phyloP scores from a whole-genome alignment of 2,797 vertebrate species.

The Geotrypetes seraphini region DNA sequence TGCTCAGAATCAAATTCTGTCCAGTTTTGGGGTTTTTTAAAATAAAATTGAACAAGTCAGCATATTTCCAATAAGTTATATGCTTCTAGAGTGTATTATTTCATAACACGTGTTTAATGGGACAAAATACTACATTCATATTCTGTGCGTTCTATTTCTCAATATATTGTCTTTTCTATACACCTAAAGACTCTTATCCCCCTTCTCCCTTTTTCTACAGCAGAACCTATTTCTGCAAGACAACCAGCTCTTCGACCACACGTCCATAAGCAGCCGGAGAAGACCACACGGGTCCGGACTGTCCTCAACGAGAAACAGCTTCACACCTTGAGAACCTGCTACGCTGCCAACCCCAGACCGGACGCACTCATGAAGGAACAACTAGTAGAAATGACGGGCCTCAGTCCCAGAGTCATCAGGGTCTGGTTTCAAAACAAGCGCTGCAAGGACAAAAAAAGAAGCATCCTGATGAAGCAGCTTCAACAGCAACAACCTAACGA shows the following conservation, averaged over 20 bases:
- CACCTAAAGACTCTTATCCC: not conserved
- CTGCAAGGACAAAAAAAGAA: conserved; percentile 89
- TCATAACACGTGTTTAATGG: too few relatives aligned
- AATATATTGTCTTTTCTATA: too few relatives aligned
- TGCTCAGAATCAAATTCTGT: too few relatives aligned
- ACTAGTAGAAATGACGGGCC: conserved; percentile 87
- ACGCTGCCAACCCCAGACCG: conserved; percentile 86
- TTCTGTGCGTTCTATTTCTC: too few relatives aligned
- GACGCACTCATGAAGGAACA: conserved; percentile 93
- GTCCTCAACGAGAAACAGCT: conserved; percentile 91
- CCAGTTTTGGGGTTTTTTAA: too few relatives aligned
- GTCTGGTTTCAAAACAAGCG: conserved; percentile 95
- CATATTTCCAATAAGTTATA: too few relatives aligned
- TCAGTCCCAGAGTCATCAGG: conserved; percentile 83
- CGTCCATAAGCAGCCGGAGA: conserved; percentile 87
- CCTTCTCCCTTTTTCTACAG: conserved; percentile 46
- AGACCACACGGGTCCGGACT: conserved; percentile 84
- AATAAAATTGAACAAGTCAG: too few relatives aligned
- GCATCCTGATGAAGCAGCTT: conserved; percentile 86
- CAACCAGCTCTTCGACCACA: conserved; percentile 82
- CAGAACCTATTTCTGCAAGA: conserved; percentile 84
- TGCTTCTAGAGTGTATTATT: too few relatives aligned
- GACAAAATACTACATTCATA: too few relatives aligned
- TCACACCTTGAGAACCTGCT: conserved; percentile 88
- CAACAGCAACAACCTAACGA: conserved; percentile 88